Evolutionary conservation across 30 jellyfish, hydroid and myxozoan genomes (phyloP).

Genomic region (Chironex yamaguchii): DNA sequence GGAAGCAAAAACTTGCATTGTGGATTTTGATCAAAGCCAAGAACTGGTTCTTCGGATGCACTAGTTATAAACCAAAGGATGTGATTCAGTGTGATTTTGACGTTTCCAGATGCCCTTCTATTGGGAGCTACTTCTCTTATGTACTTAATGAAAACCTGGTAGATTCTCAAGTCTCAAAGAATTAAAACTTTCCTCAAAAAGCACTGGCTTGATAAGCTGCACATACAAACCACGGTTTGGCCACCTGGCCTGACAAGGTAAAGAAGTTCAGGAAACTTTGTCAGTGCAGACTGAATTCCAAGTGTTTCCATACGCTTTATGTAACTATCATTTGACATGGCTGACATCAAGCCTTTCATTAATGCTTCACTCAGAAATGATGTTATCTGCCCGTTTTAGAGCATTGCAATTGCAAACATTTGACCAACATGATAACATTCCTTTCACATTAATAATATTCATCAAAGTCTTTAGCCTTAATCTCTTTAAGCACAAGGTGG

Average conservation of each 20-base stretch:
- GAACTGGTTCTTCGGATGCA: slow-evolving; percentile 43
- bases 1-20: slow-evolving; percentile 2
- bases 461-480: neutral
- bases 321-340: neutral
- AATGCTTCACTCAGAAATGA: slow-evolving; percentile 1
- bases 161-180: neutral
- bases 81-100: neutral
- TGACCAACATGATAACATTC: slow-evolving; percentile 5
- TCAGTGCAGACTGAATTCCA: slow-evolving; percentile 11
- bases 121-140: slow-evolving; percentile 21
- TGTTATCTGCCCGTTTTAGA: neutral
- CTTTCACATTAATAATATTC: neutral
- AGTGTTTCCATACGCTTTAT: slow-evolving; percentile 7
- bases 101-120: slow-evolving; percentile 1
- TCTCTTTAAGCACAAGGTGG: neutral
- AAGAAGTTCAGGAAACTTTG: neutral
- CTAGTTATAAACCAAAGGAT: slow-evolving; percentile 23
- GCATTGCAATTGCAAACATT: slow-evolving; percentile 16
- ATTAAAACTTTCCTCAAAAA: slow-evolving; percentile 17
- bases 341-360: neutral
- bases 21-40: slow-evolving; percentile 15
- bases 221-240: neutral
- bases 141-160: slow-evolving; percentile 6
- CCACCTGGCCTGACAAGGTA: neutral
- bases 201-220: slow-evolving; percentile 16